These are phyloP conservation scores for Ischnura elegans DNA, from an alignment of 2,888 invertebrate genomes.

Conservation along the genomic window DNA sequence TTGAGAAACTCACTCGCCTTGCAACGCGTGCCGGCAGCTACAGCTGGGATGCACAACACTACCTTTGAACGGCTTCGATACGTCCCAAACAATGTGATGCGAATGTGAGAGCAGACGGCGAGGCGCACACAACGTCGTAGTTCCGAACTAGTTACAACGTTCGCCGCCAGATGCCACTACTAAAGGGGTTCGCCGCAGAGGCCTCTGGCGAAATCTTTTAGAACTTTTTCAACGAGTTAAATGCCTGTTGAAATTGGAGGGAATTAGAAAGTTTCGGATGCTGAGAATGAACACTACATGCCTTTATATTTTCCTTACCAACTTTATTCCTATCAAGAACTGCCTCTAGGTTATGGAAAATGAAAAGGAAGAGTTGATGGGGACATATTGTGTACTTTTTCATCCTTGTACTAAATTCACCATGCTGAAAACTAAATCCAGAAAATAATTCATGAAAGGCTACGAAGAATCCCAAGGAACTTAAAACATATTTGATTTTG, in stretches of 20 bases:
- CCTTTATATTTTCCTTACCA: neutral
- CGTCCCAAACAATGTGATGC: conserved; percentile 30
- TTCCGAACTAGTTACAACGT: neutral
- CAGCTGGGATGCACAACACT: neutral
- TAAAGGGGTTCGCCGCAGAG: neutral
- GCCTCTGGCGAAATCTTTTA: neutral
- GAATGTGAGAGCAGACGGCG: conserved; percentile 20
- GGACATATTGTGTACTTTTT: neutral
- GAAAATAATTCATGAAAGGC: no score
- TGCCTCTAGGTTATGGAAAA: neutral
- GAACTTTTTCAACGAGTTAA: neutral
- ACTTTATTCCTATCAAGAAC: neutral
- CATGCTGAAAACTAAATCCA: no score
- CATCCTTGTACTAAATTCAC: no score
- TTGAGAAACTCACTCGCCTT: neutral
- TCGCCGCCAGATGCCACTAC: conserved; percentile 36
- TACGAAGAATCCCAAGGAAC: no score
- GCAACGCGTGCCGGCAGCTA: conserved; percentile 23
- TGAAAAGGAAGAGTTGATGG: no score
- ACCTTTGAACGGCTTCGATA: neutral
- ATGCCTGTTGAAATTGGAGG: neutral
- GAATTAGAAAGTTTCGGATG: conserved; percentile 23
- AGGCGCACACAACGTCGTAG: neutral
- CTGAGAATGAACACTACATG: conserved; percentile 29
- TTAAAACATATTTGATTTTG: no score